These are phyloP conservation scores for Ferdinandea cuprea DNA, from an alignment of 2,888 invertebrate species.

Conservation along the genomic window DNA sequence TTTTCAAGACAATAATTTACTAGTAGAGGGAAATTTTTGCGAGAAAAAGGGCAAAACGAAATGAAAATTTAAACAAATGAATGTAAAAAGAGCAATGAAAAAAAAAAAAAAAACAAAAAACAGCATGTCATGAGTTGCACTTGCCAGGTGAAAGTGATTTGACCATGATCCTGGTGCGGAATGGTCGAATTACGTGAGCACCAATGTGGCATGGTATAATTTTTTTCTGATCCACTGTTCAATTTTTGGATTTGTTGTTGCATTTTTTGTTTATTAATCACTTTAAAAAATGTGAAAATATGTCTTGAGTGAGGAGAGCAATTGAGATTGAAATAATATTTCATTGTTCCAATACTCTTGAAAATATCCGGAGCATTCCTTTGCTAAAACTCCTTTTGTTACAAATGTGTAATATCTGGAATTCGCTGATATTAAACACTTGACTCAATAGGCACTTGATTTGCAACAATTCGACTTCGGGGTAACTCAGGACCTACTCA, in stretches of 20 bases:
- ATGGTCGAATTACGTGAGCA: constrained; percentile 69
- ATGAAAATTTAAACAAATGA: constrained; percentile 22
- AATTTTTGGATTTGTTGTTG: background rate
- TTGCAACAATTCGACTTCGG: too few species aligned
- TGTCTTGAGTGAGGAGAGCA: background rate
- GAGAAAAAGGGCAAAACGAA: constrained; percentile 47
- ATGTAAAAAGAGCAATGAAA: background rate
- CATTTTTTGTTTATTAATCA: background rate
- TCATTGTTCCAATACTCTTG: background rate
- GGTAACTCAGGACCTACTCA: too few species aligned
- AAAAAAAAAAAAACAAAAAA: background rate
- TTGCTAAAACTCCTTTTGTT: too few species aligned
- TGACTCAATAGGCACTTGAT: too few species aligned
- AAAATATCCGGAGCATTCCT: background rate
- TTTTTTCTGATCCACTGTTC: background rate
- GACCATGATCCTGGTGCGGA: constrained; percentile 72
- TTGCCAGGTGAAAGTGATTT: constrained; percentile 73
- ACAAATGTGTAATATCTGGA: too few species aligned
- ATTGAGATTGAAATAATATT: background rate
- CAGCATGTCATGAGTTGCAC: constrained; percentile 51
- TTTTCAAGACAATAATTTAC: constrained; percentile 17
- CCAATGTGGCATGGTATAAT: constrained; percentile 17
- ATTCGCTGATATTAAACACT: too few species aligned
- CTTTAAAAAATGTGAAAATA: background rate
- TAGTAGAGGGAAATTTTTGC: constrained; percentile 54